A percentile compares a stretch with the other conserved stretches of the same genome.
Conservation (phyloP, 2,888 invertebrate species). For the Agrochola litura region DNA sequence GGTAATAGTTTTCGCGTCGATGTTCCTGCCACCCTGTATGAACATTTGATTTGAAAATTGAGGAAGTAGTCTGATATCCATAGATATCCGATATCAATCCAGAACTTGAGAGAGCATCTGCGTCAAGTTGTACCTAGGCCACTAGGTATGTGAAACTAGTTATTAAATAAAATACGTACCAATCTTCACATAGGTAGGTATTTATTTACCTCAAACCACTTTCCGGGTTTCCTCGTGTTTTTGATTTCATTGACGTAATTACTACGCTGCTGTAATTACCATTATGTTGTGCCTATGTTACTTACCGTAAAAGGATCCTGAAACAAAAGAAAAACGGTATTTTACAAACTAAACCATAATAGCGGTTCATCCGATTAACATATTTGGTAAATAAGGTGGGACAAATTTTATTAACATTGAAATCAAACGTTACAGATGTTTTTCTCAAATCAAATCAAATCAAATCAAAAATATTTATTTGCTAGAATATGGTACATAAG, state of each 20-base stretch:
- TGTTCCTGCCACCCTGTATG: background rate
- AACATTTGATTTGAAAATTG: background rate
- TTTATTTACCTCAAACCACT: slow-evolving; percentile 30
- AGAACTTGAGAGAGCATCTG: background rate
- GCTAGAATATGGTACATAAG: too few species aligned
- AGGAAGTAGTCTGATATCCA: background rate
- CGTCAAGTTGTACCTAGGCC: background rate
- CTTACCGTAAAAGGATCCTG: slow-evolving; percentile 92
- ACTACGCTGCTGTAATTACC: slow-evolving; percentile 24
- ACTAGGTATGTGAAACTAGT: background rate
- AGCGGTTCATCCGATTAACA: background rate
- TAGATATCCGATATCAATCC: too few species aligned
- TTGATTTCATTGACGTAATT: slow-evolving; percentile 48
- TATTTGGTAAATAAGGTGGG: background rate
- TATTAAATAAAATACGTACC: slow-evolving; percentile 25
- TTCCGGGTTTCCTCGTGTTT: slow-evolving; percentile 25
- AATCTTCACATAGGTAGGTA: slow-evolving; percentile 11
- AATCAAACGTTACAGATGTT: background rate
- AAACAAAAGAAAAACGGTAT: slow-evolving; percentile 85
- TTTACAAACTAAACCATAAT: background rate
- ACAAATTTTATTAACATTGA: background rate
- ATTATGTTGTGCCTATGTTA: slow-evolving; percentile 46
- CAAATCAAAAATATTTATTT: too few species aligned
- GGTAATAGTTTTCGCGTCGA: too few species aligned
- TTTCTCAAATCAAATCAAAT: too few species aligned